Percentiles rank a stretch among this genome's conserved stretches.
These are phyloP conservation scores for Smithornis capensis DNA, from an alignment of 2,113 vertebrate genomes.

Conservation along the genomic window DNA sequence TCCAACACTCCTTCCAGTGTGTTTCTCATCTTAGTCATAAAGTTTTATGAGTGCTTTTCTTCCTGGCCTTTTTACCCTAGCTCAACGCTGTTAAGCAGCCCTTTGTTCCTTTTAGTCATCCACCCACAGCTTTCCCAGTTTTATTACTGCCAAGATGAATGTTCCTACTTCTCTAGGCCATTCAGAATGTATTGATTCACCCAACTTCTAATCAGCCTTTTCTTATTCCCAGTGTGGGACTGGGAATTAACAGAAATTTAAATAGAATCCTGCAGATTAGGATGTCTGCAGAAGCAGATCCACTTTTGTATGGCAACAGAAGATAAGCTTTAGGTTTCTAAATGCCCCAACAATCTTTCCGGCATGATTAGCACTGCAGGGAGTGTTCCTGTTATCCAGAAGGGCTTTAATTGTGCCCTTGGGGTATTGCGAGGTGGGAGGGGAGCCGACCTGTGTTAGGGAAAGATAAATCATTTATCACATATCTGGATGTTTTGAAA, in stretches of 20 bases:
- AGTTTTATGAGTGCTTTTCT: constrained; percentile 47
- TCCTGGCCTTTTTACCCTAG: constrained; percentile 58
- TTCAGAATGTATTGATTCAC: constrained; percentile 46
- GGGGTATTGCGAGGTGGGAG: not conserved
- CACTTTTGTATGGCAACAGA: not conserved
- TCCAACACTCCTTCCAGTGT: not conserved
- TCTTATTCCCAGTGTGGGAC: not conserved
- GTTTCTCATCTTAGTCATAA: constrained; percentile 55
- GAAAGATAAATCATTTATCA: constrained; percentile 40
- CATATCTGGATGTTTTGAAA: constrained; percentile 19
- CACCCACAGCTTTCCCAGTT: constrained; percentile 67
- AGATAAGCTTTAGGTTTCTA: constrained; percentile 40
- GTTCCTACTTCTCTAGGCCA: constrained; percentile 31
- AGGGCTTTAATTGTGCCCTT: constrained; percentile 32
- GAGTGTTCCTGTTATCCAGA: constrained; percentile 22
- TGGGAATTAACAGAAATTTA: constrained; percentile 22
- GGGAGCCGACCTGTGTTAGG: not conserved
- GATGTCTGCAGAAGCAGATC: constrained; percentile 24
- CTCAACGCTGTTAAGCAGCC: constrained; percentile 28
- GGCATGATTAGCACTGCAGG: not conserved
- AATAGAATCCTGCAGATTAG: constrained; percentile 47
- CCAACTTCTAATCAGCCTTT: constrained; percentile 28
- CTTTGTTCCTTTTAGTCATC: constrained; percentile 69
- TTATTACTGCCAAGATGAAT: constrained; percentile 49
- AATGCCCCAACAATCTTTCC: not conserved